Base-by-base conservation (phyloP, 2,888 invertebrate genomes). In the Erebia epiphron region DNA sequence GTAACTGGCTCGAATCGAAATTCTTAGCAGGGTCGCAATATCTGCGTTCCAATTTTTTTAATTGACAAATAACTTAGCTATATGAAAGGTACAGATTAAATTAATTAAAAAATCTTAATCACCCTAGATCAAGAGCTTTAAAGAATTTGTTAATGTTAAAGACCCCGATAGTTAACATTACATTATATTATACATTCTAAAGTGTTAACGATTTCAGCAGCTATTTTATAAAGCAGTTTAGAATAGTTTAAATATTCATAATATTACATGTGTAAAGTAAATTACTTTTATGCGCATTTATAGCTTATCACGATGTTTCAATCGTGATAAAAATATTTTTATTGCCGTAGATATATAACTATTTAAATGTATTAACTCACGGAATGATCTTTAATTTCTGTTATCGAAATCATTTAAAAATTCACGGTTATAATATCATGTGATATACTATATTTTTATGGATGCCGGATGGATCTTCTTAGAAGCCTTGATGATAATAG, bases 361-460 rank as follows among this genome's bases (percentile, higher is more conserved):
- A 49, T 62, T 62, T 21, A 14, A 21, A 61, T 18, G 8, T 21
- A 26, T n/a, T 21, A 49, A 49, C 21, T 49, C 18, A n/a, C 14
- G 18, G 8, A 1, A 43, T 61, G 43, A 61, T 61, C 21, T 21
- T 62, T 49, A 14, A 21, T 18, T 13, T 49, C 21, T 13, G 21
- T 18, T 62, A 62, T 46, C 43, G 21, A 21, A 62, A 49, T 14
- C 9, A 49, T 49, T 49, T 62, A 21, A 21, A 46, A 49, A 62
- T 21, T 18, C 62, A 49, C 14, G 14, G 46, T 21, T 49, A 11
- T 62, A 14, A 11, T 62, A 14, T 41, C n/a, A 41, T 43, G 43
- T 43, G 58, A 60, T 60, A 41, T 58, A 61, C 43, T 16, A 46
- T 43, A 13, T 16, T 62, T 49, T 62, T 49, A 62, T 62, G 21